phyloP scores from a whole-genome alignment of 2,888 invertebrate genomes.

The Drosophila antonietae region DNA sequence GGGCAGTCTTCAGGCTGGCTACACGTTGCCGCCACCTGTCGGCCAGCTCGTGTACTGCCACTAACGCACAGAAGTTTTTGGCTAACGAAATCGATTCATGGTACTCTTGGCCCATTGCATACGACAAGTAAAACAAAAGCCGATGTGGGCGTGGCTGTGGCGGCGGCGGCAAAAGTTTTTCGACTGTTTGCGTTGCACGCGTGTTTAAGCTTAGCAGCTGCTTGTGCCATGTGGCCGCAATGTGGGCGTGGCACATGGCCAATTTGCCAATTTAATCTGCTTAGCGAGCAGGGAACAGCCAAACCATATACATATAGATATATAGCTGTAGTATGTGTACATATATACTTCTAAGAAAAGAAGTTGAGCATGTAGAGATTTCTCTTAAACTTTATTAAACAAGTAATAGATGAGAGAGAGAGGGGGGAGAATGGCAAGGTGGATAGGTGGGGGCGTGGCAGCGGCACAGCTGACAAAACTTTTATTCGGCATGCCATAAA shows the following conservation, averaged over 20 bases:
- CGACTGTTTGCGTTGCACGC: constrained; percentile 57
- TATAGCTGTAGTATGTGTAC: no score
- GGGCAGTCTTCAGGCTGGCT: not conserved
- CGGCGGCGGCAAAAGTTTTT: constrained; percentile 48
- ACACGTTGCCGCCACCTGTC: not conserved
- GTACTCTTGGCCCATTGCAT: constrained; percentile 47
- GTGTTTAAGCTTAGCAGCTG: constrained; percentile 63
- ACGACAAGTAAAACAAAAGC: constrained; percentile 37
- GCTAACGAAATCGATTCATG: constrained; percentile 53
- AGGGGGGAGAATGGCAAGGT: not conserved
- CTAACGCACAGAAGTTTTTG: constrained; percentile 18
- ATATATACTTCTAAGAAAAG: not conserved
- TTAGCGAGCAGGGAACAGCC: constrained; percentile 33
- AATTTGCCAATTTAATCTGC: constrained; percentile 70
- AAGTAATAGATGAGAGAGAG: constrained; percentile 17
- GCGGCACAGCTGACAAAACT: constrained; percentile 57
- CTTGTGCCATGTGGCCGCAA: constrained; percentile 38
- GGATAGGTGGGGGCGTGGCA: constrained; percentile 39
- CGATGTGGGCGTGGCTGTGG: constrained; percentile 49
- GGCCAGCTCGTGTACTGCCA: not conserved
- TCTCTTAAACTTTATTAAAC: constrained; percentile 52
- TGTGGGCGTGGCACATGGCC: constrained; percentile 53
- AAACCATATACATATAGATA: not conserved
- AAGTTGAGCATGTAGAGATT: constrained; percentile 24
- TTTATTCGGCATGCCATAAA: constrained; percentile 63